These are phyloP conservation scores for Frankliniella fusca DNA, from an alignment of 2,888 invertebrate genomes.

Conservation along the genomic window DNA sequence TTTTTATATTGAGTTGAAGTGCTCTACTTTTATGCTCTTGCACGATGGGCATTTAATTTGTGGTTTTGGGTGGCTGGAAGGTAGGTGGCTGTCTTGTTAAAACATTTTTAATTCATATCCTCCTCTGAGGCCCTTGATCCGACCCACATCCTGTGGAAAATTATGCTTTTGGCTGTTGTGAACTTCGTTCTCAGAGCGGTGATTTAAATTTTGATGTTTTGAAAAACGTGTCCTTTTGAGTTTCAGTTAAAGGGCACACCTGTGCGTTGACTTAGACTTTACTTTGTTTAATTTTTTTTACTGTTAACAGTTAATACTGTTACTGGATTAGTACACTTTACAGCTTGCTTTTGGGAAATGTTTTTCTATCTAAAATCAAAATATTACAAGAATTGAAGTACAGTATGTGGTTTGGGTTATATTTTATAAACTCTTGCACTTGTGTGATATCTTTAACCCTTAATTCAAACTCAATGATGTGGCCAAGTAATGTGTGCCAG, in stretches of 20 bases:
- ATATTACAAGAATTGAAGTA: too few relatives aligned
- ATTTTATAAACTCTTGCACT: background rate
- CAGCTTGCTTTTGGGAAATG: too few relatives aligned
- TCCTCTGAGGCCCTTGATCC: conserved; percentile 19
- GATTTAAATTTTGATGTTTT: background rate
- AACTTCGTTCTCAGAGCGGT: background rate
- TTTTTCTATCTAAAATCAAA: background rate
- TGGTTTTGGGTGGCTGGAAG: conserved; percentile 26
- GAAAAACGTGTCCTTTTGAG: background rate
- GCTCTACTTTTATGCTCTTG: conserved; percentile 31
- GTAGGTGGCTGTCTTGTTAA: background rate
- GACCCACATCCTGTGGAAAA: conserved; percentile 18
- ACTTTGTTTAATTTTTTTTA: too few relatives aligned
- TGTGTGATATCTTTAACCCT: background rate
- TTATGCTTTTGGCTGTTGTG: background rate
- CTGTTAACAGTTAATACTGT: background rate
- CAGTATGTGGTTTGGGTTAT: background rate
- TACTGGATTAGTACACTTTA: background rate
- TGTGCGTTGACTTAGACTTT: background rate
- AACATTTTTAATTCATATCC: conserved; percentile 10
- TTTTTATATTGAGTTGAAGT: conserved; percentile 30
- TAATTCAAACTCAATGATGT: background rate
- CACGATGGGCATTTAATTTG: conserved; percentile 29
- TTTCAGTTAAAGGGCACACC: background rate
- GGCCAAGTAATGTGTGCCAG: background rate